Conservation (phyloP, 2,888 invertebrate species). For the Belgica antarctica region DNA sequence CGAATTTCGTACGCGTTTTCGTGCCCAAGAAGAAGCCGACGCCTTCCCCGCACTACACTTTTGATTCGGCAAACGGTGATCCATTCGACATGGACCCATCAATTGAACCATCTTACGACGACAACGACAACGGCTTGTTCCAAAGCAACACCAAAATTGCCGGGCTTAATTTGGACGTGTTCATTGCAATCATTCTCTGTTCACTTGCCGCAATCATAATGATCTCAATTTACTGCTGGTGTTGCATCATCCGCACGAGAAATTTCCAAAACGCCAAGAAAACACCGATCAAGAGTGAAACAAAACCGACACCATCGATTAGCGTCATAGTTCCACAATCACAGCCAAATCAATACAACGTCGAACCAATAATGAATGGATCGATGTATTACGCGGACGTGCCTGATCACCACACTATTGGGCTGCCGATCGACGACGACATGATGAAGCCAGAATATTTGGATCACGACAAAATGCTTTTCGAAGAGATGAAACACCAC, state of each 20-base stretch:
- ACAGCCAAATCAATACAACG: not conserved
- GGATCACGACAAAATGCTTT: constrained; percentile 56
- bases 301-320: constrained; percentile 35
- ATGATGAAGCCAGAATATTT: constrained; percentile 51
- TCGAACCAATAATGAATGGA: not conserved
- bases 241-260: constrained; percentile 45
- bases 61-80: not conserved
- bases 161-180: not conserved
- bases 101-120: constrained; percentile 39
- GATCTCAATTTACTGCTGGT: constrained; percentile 45
- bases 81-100: constrained; percentile 25
- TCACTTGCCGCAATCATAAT: constrained; percentile 45
- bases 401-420: constrained; percentile 55
- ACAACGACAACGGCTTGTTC: constrained; percentile 2
- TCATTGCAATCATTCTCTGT: constrained; percentile 46
- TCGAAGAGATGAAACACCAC: constrained; percentile 56
- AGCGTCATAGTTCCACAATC: constrained; percentile 30
- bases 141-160: constrained; percentile 46
- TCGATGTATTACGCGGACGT: constrained; percentile 47
- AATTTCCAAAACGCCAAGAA: not conserved
- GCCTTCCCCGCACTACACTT: not conserved
- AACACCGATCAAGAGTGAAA: constrained; percentile 34
- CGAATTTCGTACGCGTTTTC: constrained; percentile 58
- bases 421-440: constrained; percentile 55
- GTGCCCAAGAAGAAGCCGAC: constrained; percentile 12